phyloP scores from a whole-genome alignment of 1,140 invertebrate species.

The Grapholita molesta region DNA sequence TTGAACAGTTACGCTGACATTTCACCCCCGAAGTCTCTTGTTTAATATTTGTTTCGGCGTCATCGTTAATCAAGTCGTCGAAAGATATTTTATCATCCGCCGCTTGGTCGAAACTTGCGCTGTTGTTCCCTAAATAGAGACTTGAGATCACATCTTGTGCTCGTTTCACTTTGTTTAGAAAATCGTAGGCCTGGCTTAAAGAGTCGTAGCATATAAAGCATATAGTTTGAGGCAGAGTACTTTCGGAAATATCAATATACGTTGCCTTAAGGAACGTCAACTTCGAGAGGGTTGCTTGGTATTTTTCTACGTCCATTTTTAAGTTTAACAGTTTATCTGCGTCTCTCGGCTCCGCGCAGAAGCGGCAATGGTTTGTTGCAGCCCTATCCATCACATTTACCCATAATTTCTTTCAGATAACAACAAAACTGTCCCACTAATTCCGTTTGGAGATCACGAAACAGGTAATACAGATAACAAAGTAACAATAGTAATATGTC shows the following conservation, averaged over 20 bases:
- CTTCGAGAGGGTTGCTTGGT: slow-evolving; percentile 43
- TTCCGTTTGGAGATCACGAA: neutral
- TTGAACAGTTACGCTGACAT: neutral
- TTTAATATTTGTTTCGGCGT: slow-evolving; percentile 27
- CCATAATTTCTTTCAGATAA: neutral
- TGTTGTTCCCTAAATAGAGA: slow-evolving; percentile 30
- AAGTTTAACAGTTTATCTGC: slow-evolving; percentile 48
- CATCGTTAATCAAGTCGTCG: slow-evolving; percentile 36
- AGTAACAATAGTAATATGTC: neutral
- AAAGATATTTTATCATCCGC: slow-evolving; percentile 39
- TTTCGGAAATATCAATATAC: slow-evolving; percentile 46
- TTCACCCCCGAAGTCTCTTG: slow-evolving; percentile 18
- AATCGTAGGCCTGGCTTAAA: slow-evolving; percentile 54
- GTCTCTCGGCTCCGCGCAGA: slow-evolving; percentile 55
- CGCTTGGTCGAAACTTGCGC: slow-evolving; percentile 26
- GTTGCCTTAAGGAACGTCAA: slow-evolving; percentile 48
- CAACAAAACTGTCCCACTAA: neutral
- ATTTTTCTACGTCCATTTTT: slow-evolving; percentile 37
- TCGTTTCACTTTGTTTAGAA: slow-evolving; percentile 46
- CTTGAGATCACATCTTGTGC: slow-evolving; percentile 44
- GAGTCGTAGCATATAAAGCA: slow-evolving; percentile 57
- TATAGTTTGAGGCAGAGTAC: slow-evolving; percentile 53
- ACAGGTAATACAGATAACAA: neutral
- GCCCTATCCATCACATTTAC: slow-evolving; percentile 37
- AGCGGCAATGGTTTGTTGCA: slow-evolving; percentile 47